phyloP scores from a whole-genome alignment of 92 coral and sea anemone species.

The Meandrina meandrites region DNA sequence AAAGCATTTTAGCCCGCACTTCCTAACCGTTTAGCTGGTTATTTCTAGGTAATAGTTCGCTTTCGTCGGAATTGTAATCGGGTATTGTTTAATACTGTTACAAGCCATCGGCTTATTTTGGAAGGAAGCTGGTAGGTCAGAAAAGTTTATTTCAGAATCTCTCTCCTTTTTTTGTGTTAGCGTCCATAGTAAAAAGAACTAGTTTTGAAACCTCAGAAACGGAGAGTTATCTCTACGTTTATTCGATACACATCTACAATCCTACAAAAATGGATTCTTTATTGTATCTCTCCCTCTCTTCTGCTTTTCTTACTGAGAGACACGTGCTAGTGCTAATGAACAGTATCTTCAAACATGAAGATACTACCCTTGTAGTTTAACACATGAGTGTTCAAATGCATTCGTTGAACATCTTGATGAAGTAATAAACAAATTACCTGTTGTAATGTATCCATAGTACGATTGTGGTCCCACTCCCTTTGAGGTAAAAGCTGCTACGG shows the following conservation, averaged over 20 bases:
- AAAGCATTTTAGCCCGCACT: too few species aligned
- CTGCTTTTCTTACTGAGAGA: background rate
- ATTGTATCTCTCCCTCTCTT: background rate
- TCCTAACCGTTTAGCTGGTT: too few species aligned
- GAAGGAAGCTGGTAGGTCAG: too few species aligned
- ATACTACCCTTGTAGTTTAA: background rate
- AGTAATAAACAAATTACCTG: background rate
- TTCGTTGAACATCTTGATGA: background rate
- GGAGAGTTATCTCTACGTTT: background rate
- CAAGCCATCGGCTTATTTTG: too few species aligned
- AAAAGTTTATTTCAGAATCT: background rate
- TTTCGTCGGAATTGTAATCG: too few species aligned
- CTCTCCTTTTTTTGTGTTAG: too few species aligned
- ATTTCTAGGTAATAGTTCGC: too few species aligned
- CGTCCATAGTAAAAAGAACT: too few species aligned
- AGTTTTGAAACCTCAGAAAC: too few species aligned
- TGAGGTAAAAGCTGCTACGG: constrained; percentile 4
- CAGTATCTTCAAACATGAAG: background rate
- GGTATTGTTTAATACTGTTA: too few species aligned
- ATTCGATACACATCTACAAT: too few species aligned
- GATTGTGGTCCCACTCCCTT: background rate
- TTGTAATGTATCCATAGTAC: background rate
- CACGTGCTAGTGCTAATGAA: background rate
- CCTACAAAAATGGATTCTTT: too few species aligned
- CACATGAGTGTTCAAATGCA: background rate